Evolutionary conservation across 2,113 vertebrate genomes (phyloP), one percentile per base, ranked within the genome.

Genomic region (Micronisus gabar): DNA sequence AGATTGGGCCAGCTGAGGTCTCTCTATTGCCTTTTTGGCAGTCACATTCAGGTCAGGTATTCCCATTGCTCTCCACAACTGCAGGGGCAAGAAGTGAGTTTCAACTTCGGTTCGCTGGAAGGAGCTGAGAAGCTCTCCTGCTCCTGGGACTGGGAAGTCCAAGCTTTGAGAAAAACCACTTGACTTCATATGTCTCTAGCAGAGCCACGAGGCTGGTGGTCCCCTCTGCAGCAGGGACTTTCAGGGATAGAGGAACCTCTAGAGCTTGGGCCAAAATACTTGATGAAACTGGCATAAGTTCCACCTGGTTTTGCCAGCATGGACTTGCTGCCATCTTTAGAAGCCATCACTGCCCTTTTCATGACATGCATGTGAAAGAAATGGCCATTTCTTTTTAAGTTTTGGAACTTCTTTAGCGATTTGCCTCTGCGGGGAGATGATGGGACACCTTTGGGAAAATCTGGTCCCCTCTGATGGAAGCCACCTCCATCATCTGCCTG

Each of bases 11-110:
- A 92, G 71, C 45, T 82, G 78, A 86, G 74, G 36, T 82, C 43
- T 91, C 63, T 71, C 53, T 81, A 23, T 36, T 80, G 74, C 66
- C 58, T 75, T 85, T 48, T 73, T 13, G 18, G 56, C 6, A 9
- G 68, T 85, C 81, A 88, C 22, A 58, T 27, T 84, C 45, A 38
- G 81, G 81, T 88, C 74, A 85, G 74, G 66, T 68, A 94, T 95
- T 65, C 67, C 70, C 58, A 53, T 80, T 2, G 1, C 30, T 68
- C 70, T 80, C 85, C 81, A 80, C 34, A 90, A 48, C 40, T 11
- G 1, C 58, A 70, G 22, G 66, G 40, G 20, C 52, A 62, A 82
- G 43, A 79, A 90, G 19, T 41, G 40, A 92, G 48, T 61, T 80
- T 75, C 81, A 65, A 34, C 78, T 96, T 91, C 0, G 0, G 34